Evolutionary conservation across 1,140 invertebrate genomes (phyloP).

Genomic region (Caenorhabditis remanei): DNA sequence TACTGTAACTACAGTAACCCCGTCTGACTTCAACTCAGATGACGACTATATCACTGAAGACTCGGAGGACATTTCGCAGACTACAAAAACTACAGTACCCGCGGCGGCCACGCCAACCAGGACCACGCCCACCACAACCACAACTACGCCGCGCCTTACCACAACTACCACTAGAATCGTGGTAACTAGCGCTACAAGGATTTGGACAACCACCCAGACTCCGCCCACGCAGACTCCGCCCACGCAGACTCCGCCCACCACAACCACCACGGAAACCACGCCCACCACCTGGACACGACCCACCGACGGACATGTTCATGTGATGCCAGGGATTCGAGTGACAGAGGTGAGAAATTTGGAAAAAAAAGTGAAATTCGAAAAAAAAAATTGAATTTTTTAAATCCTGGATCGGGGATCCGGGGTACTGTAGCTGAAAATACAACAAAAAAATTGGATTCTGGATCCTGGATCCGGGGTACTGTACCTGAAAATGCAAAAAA

Average conservation of each 20-base stretch:
- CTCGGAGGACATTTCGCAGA: conserved; percentile 25
- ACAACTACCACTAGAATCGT: conserved; percentile 8
- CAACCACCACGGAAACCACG: background rate
- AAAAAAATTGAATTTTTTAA: too few species aligned
- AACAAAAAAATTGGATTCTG: too few species aligned
- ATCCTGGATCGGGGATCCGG: background rate
- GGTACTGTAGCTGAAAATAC: too few species aligned
- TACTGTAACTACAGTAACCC: conserved; percentile 1
- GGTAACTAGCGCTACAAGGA: background rate
- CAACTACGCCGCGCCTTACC: too few species aligned
- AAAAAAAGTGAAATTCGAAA: too few species aligned
- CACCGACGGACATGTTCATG: conserved; percentile 13
- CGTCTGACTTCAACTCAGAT: background rate
- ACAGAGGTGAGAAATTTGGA: conserved; percentile 6
- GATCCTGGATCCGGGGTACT: too few species aligned
- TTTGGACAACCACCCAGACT: background rate
- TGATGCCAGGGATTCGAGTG: conserved; percentile 20
- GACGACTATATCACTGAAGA: conserved; percentile 18
- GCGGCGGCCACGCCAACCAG: background rate
- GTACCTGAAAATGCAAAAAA: too few species aligned
- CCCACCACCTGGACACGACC: background rate
- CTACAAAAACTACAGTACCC: conserved; percentile 32
- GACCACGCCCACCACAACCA: too few species aligned
- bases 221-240: too few species aligned
- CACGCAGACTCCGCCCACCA: background rate